Percentiles rank a stretch among this genome's conserved stretches.
Conservation (phyloP, 2,797 vertebrate species). For the Anolis apletophallus region DNA sequence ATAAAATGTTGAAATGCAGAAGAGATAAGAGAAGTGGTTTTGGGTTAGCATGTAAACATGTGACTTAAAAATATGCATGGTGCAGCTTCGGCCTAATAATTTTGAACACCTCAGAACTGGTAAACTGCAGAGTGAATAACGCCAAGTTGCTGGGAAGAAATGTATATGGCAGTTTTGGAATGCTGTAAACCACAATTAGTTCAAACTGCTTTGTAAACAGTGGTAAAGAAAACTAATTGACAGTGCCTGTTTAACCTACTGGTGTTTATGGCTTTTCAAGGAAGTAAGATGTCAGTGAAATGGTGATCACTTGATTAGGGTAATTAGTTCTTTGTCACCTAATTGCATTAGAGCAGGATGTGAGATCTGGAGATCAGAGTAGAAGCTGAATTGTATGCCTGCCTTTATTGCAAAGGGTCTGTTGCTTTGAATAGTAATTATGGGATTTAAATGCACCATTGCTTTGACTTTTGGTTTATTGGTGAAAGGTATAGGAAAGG, state of each 20-base stretch:
- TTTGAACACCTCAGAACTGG: neutral
- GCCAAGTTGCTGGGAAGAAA: slow-evolving; percentile 50
- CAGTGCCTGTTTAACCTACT: slow-evolving; percentile 72
- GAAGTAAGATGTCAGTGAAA: slow-evolving; percentile 86
- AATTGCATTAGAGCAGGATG: slow-evolving; percentile 86
- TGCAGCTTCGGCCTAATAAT: neutral
- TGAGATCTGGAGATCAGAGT: slow-evolving; percentile 77
- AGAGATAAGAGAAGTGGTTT: neutral
- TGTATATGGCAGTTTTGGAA: slow-evolving; percentile 66
- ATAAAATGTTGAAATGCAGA: neutral
- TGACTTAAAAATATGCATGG: neutral
- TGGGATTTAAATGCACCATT: slow-evolving; percentile 67
- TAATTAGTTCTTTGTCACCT: slow-evolving; percentile 85
- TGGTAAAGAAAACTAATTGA: slow-evolving; percentile 76
- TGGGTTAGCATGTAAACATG: neutral
- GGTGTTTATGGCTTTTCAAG: slow-evolving; percentile 85
- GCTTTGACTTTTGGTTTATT: slow-evolving; percentile 68
- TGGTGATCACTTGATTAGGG: slow-evolving; percentile 84
- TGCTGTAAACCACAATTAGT: slow-evolving; percentile 58
- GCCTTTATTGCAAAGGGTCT: slow-evolving; percentile 69
- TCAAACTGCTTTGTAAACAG: slow-evolving; percentile 85
- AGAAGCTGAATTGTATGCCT: slow-evolving; percentile 60
- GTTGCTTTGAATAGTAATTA: slow-evolving; percentile 80
- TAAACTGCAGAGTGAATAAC: slow-evolving; percentile 4
- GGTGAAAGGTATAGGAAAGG: slow-evolving; percentile 53